Evolutionary conservation across 2,113 vertebrate genomes (phyloP).

Genomic region (Cyphomyrus plagiostoma): DNA sequence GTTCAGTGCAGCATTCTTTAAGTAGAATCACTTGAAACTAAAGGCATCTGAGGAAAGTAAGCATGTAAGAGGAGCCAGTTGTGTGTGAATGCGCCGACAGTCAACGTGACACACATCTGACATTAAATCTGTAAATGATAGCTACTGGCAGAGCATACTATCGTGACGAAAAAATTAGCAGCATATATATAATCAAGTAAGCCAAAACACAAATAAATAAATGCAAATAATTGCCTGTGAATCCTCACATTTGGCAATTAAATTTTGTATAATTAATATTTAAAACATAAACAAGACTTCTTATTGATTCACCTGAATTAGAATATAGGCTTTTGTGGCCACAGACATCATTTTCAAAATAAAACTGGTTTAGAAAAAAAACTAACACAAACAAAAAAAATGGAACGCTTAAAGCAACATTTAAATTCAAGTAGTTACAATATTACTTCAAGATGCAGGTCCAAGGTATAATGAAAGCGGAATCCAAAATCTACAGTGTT

Average conservation of each 20-base stretch:
- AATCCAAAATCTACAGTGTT: neutral
- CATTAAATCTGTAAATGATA: neutral
- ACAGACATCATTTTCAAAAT: neutral
- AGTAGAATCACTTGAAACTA: neutral
- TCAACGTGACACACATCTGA: neutral
- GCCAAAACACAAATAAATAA: neutral
- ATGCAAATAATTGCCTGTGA: neutral
- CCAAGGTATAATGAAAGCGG: neutral
- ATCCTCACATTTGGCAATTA: neutral
- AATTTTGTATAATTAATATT: neutral
- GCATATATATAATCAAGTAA: neutral
- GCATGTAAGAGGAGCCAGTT: neutral
- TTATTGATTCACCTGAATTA: neutral
- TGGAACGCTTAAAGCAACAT: neutral
- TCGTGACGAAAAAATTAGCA: neutral
- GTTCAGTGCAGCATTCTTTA: neutral
- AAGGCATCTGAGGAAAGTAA: neutral
- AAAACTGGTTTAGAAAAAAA: neutral
- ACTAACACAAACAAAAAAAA: neutral
- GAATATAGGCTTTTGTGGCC: neutral
- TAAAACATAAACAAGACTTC: neutral
- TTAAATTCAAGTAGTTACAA: neutral
- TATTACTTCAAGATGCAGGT: neutral
- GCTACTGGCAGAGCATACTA: neutral
- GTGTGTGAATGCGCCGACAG: neutral